Evolutionary conservation across 2,797 vertebrate genomes (phyloP).

Genomic region (Alectoris magna): DNA sequence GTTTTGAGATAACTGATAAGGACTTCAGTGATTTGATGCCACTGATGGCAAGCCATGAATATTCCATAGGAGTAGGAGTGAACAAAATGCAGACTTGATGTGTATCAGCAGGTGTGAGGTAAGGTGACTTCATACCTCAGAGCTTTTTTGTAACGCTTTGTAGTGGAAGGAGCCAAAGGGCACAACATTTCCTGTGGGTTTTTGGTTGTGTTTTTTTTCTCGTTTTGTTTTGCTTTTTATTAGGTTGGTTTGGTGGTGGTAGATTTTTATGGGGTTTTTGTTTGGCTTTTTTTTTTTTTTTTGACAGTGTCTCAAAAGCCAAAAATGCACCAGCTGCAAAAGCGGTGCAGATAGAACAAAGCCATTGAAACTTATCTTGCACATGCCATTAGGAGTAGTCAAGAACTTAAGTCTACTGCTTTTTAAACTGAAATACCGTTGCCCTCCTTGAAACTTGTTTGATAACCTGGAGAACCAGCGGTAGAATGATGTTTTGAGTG

Average conservation of each 20-base stretch:
- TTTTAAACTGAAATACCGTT: background rate
- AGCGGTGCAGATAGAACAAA: background rate
- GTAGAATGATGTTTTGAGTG: background rate
- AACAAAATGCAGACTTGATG: background rate
- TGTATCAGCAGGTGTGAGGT: background rate
- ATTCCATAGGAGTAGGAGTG: background rate
- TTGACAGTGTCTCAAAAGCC: background rate
- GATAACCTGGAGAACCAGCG: background rate
- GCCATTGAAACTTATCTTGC: background rate
- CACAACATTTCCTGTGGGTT: background rate
- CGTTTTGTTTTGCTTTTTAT: background rate
- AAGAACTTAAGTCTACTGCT: background rate
- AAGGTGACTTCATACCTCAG: background rate
- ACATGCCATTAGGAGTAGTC: background rate
- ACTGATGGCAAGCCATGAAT: background rate
- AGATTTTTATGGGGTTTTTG: background rate
- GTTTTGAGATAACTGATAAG: background rate
- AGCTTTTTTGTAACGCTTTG: background rate
- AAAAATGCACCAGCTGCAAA: background rate
- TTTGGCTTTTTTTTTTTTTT: background rate
- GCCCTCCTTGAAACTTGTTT: background rate
- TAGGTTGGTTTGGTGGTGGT: background rate
- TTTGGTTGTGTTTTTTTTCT: background rate
- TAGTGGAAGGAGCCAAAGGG: background rate
- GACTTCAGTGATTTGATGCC: background rate